Evolutionary conservation across 2,113 vertebrate species (phyloP).

Genomic region (Menura novaehollandiae): DNA sequence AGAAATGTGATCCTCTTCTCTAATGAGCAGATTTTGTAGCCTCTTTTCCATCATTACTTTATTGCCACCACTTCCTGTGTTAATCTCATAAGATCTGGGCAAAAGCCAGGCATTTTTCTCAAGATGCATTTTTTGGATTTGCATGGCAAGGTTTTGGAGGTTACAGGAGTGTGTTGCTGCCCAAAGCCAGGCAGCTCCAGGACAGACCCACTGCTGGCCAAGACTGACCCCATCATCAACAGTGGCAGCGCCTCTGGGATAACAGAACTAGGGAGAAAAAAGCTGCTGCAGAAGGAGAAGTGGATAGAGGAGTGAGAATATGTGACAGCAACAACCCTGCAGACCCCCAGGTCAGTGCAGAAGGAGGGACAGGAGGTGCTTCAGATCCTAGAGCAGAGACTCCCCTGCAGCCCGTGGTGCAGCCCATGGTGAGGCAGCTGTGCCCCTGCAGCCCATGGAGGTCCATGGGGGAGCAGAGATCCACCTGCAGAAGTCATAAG

Average conservation of each 20-base stretch:
- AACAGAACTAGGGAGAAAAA: background rate
- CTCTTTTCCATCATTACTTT: background rate
- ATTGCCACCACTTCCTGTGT: background rate
- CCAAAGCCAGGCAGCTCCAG: background rate
- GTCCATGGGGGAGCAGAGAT: background rate
- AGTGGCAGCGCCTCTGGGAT: background rate
- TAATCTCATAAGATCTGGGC: background rate
- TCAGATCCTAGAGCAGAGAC: background rate
- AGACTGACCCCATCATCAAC: too few relatives aligned
- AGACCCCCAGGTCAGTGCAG: background rate
- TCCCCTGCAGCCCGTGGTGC: fast-evolving
- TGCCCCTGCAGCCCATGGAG: background rate
- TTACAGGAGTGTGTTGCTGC: too few relatives aligned
- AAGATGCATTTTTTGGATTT: background rate
- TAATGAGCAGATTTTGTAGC: background rate
- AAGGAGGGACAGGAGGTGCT: background rate
- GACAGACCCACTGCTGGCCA: background rate
- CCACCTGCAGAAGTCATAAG: background rate
- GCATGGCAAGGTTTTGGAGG: background rate
- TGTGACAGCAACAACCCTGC: background rate
- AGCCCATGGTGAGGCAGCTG: background rate
- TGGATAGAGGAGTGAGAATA: background rate
- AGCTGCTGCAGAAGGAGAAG: background rate
- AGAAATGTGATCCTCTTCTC: background rate
- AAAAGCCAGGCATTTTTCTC: background rate